A percentile compares a stretch with the other conserved stretches of the same genome.
Conservation (phyloP, 2,113 vertebrate genomes). For the Monarcha castaneiventris region DNA sequence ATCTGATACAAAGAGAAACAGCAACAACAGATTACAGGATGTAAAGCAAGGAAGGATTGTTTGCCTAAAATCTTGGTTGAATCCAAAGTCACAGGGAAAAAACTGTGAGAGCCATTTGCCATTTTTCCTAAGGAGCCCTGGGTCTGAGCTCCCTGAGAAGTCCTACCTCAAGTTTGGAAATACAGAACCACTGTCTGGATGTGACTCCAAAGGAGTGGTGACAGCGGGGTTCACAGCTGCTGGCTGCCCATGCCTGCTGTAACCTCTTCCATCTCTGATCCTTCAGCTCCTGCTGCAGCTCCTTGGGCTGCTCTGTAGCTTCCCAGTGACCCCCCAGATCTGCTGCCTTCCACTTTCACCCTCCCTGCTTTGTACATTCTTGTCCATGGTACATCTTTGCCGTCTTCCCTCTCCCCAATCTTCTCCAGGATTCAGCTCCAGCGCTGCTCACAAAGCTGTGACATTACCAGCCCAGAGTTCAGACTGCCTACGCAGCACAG, state of each 20-base stretch:
- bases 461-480: not conserved
- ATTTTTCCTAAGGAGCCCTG: not conserved
- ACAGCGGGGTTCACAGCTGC: accelerated
- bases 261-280: not conserved
- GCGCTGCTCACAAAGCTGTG: not conserved
- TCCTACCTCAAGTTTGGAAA: not conserved
- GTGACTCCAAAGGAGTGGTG: too few species aligned
- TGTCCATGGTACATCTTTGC: not conserved
- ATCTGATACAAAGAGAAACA: not conserved
- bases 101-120: accelerated
- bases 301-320: not conserved
- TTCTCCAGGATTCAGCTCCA: not conserved
- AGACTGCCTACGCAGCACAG: not conserved
- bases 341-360: not conserved
- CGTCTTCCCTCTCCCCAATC: not conserved
- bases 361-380: not conserved
- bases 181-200: accelerated
- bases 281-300: not conserved
- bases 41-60: not conserved
- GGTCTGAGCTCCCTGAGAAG: not conserved
- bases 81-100: not conserved
- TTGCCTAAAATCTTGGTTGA: not conserved
- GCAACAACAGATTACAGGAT: not conserved
- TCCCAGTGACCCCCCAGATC: not conserved
- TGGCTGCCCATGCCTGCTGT: accelerated